These are phyloP conservation scores for Drosophila pandora DNA, from an alignment of 1,140 invertebrate genomes.

Conservation along the genomic window DNA sequence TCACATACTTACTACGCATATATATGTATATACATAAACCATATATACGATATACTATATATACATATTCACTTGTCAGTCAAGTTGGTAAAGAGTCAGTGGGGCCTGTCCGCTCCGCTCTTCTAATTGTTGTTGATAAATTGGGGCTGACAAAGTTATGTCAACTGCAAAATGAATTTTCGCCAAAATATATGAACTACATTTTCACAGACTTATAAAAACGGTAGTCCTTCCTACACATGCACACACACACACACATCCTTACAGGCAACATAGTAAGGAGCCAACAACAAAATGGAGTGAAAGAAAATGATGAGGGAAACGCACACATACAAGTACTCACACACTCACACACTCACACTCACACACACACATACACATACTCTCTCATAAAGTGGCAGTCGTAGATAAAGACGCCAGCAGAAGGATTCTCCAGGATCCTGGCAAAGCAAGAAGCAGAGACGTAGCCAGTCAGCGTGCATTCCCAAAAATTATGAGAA, in stretches of 20 bases:
- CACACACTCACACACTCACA: slow-evolving; percentile 9
- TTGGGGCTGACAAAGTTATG: slow-evolving; percentile 80
- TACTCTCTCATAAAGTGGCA: slow-evolving; percentile 17
- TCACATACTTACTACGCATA: slow-evolving; percentile 73
- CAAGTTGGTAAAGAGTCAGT: slow-evolving; percentile 14
- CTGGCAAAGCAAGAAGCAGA: slow-evolving; percentile 8
- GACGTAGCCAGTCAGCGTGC: slow-evolving; percentile 25
- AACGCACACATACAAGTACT: slow-evolving; percentile 34
- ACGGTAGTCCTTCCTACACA: slow-evolving; percentile 41
- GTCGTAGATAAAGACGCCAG: slow-evolving; percentile 31
- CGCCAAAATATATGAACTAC: slow-evolving; percentile 81
- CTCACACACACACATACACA: slow-evolving; percentile 6
- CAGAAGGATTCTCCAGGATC: slow-evolving; percentile 20
- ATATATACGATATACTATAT: slow-evolving; percentile 11
- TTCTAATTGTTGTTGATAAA: slow-evolving; percentile 82
- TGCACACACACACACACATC: slow-evolving; percentile 11
- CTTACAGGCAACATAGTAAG: slow-evolving; percentile 42
- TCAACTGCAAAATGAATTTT: slow-evolving; percentile 82
- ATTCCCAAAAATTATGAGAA: slow-evolving; percentile 51
- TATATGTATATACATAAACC: slow-evolving; percentile 10
- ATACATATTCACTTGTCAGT: slow-evolving; percentile 26
- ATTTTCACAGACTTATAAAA: slow-evolving; percentile 80
- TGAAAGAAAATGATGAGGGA: slow-evolving; percentile 38
- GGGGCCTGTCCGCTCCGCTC: slow-evolving; percentile 53
- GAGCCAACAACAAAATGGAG: slow-evolving; percentile 51